Evolutionary conservation across 2,797 vertebrate species (phyloP).

Genomic region (Echiichthys vipera): DNA sequence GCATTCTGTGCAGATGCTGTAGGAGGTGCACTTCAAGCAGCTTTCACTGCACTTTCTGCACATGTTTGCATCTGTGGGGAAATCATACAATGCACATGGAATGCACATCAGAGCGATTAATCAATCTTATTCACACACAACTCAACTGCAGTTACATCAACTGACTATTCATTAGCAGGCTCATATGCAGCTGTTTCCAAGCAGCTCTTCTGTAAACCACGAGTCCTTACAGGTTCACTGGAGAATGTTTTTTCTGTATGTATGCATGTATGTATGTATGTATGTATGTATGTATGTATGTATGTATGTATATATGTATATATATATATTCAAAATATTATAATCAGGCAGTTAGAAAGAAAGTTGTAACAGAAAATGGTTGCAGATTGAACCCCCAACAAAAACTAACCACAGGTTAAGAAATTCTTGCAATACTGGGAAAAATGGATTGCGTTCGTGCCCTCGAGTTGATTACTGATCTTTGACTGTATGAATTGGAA

Average conservation of each 20-base stretch:
- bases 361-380: no score
- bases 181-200: conserved; percentile 29
- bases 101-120: conserved; percentile 59
- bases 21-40: conserved; percentile 92
- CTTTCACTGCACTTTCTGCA: conserved; percentile 93
- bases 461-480: no score
- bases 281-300: no score
- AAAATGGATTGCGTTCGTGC: no score
- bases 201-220: conserved; percentile 9
- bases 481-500: no score
- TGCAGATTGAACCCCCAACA: no score
- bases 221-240: conserved; percentile 12
- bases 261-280: no score
- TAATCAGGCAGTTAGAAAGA: no score
- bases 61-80: conserved; percentile 87
- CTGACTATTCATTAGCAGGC: conserved; percentile 54
- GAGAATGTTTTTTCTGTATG: conserved; percentile 2
- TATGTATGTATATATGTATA: no score
- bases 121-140: conserved; percentile 56
- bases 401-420: no score
- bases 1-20: conserved; percentile 93
- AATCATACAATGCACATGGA: conserved; percentile 63
- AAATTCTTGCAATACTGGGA: no score
- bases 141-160: conserved; percentile 51
- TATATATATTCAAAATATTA: no score